Evolutionary conservation across 2,888 invertebrate species (phyloP).

Genomic region (Eupithecia abbreviata): DNA sequence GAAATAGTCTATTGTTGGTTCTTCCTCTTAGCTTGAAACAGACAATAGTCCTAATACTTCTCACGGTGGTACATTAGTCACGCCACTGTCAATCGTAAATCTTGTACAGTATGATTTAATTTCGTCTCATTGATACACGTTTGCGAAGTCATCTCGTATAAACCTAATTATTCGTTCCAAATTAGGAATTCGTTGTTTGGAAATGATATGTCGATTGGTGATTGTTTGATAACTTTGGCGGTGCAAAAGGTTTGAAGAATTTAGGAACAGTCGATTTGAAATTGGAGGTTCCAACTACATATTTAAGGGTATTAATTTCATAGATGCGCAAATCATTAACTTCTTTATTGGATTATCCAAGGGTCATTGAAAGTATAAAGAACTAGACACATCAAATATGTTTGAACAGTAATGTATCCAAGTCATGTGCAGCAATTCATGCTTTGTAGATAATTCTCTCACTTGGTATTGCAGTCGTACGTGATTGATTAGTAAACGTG

Average conservation of each 20-base stretch:
- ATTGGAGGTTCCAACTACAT: not conserved
- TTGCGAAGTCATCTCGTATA: not conserved
- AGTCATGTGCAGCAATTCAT: not conserved
- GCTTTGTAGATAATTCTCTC: not conserved
- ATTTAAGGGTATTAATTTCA: not conserved
- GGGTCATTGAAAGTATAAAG: not conserved
- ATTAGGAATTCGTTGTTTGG: not conserved
- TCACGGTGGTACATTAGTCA: not conserved
- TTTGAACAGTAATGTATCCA: slow-evolving; percentile 3
- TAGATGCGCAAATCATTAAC: not conserved
- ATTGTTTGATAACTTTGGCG: not conserved
- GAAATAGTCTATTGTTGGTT: slow-evolving; percentile 21
- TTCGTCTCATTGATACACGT: not conserved
- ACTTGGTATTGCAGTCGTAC: slow-evolving; percentile 25
- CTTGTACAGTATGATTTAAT: not conserved
- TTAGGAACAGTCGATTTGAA: not conserved
- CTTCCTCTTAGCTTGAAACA: slow-evolving; percentile 24
- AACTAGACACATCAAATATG: not conserved
- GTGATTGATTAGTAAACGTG: slow-evolving; percentile 16
- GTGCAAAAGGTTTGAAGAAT: not conserved
- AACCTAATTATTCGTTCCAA: not conserved
- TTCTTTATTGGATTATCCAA: not conserved
- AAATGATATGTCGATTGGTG: not conserved
- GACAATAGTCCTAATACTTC: not conserved
- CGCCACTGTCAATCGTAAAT: not conserved